Percentiles rank a stretch among this genome's conserved stretches.
These are phyloP conservation scores for Baryphthengus martii DNA, from an alignment of 2,113 vertebrate genomes.

Conservation along the genomic window DNA sequence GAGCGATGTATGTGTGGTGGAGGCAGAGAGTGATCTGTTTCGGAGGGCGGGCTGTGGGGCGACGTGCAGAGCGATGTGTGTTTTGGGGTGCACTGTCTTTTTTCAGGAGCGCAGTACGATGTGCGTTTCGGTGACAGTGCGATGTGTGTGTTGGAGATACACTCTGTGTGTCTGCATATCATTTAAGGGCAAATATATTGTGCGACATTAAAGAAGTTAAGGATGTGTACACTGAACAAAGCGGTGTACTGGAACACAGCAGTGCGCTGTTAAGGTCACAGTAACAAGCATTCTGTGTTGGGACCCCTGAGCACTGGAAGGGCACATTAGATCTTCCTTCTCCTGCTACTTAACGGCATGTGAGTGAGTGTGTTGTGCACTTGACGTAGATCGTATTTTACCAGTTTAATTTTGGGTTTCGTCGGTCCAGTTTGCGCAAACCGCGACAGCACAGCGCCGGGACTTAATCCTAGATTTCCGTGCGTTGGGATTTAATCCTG, in stretches of 20 bases:
- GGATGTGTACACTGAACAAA: background rate
- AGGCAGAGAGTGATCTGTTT: no score
- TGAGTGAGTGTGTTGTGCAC: background rate
- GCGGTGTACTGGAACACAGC: no score
- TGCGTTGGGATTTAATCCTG: accelerated
- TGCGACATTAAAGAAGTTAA: background rate
- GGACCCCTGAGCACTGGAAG: background rate
- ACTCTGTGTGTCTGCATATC: accelerated
- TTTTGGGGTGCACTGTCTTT: background rate
- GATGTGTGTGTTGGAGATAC: no score
- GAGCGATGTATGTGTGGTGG: background rate
- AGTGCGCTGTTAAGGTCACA: background rate
- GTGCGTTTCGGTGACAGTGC: background rate
- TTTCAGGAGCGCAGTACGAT: accelerated
- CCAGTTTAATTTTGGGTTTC: background rate
- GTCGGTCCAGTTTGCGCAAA: accelerated
- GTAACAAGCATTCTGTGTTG: accelerated
- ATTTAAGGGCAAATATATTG: background rate
- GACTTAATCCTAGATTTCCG: accelerated
- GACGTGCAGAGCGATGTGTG: background rate
- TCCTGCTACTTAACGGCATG: no score
- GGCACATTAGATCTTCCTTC: background rate
- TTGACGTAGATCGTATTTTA: background rate
- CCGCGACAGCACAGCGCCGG: accelerated
- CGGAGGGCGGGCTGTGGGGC: no score